Evolutionary conservation across 2,113 vertebrate genomes (phyloP).

Genomic region (Ciconia boyciana): DNA sequence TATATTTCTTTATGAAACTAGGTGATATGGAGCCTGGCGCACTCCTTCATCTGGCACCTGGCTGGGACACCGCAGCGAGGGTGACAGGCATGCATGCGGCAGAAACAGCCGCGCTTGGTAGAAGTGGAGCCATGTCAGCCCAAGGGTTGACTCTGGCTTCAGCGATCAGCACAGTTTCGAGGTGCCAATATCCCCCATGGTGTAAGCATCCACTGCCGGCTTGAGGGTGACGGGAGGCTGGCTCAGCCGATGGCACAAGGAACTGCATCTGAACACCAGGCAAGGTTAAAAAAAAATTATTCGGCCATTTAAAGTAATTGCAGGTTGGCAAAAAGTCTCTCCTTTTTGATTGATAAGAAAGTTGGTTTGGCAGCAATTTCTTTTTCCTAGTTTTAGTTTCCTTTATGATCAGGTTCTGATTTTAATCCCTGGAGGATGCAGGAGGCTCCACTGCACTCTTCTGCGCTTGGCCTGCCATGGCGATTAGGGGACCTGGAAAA

Average conservation of each 20-base stretch:
- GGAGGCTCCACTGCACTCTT: background rate
- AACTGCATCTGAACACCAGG: background rate
- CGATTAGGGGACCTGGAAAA: conserved; percentile 1
- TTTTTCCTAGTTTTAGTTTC: background rate
- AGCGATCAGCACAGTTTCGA: background rate
- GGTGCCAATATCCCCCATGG: background rate
- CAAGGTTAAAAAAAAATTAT: background rate
- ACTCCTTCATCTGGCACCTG: background rate
- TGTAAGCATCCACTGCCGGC: background rate
- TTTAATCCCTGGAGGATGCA: background rate
- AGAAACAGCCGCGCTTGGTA: background rate
- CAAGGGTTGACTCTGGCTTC: background rate
- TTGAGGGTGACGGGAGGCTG: accelerated
- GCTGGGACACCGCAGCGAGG: accelerated
- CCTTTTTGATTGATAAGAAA: background rate
- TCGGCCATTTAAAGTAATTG: background rate
- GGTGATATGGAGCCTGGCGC: accelerated
- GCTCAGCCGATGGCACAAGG: accelerated
- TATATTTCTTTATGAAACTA: background rate
- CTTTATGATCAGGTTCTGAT: background rate
- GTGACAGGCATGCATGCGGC: accelerated
- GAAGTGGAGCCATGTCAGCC: background rate
- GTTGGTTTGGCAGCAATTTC: background rate
- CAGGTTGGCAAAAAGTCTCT: background rate
- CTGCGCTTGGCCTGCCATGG: background rate